Percentiles rank a stretch among this genome's conserved stretches.
Evolutionary conservation across 2,113 vertebrate species (phyloP).

Genomic region (Scopus umbretta): DNA sequence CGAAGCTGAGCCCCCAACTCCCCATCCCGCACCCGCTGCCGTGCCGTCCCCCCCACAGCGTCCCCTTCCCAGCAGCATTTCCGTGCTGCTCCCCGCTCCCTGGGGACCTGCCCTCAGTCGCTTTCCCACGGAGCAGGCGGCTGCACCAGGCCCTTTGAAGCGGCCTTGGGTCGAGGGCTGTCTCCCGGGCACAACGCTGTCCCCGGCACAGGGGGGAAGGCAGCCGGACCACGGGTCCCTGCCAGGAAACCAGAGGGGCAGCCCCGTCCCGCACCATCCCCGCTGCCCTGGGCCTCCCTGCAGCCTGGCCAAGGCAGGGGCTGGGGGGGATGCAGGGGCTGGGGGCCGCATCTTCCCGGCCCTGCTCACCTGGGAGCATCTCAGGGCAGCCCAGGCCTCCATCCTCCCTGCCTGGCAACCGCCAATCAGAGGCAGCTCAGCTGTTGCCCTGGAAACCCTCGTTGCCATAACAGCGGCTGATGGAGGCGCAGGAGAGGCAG

Average conservation of each 20-base stretch:
- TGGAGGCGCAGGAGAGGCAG: slow-evolving; percentile 23
- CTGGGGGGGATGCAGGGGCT: background rate
- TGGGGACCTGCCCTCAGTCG: background rate
- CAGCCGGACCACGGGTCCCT: background rate
- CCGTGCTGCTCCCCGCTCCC: background rate
- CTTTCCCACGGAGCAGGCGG: slow-evolving; percentile 37
- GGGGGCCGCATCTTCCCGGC: background rate
- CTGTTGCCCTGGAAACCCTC: slow-evolving; percentile 6
- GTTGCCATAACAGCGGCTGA: slow-evolving; percentile 49
- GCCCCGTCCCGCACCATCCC: accelerated
- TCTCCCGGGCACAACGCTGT: background rate
- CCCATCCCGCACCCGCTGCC: background rate
- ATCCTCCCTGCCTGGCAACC: background rate
- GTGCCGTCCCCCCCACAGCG: accelerated
- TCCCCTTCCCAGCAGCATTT: background rate
- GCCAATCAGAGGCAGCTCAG: background rate
- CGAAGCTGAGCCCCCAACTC: background rate
- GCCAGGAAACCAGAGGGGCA: background rate
- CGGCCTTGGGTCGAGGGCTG: background rate
- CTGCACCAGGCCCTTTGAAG: background rate
- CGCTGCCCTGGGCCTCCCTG: background rate
- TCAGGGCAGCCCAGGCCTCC: background rate
- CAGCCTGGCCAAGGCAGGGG: background rate
- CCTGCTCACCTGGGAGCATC: slow-evolving; percentile 34
- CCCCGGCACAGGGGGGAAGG: background rate